Conservation (phyloP, 2,888 invertebrate species). For the Callyntrura sp. region DNA sequence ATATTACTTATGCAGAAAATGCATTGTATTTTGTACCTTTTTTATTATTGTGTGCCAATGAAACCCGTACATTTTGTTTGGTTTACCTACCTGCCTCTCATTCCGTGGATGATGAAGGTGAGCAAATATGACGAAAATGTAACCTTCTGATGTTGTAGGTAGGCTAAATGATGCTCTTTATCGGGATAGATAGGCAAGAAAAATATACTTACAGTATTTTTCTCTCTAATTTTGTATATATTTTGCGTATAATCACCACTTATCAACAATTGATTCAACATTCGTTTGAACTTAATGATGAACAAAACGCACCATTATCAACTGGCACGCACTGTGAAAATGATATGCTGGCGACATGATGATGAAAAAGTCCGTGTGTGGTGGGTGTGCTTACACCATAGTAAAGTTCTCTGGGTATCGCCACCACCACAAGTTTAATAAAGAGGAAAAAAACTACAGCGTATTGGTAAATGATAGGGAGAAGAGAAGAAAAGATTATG, state of each 20-base stretch:
- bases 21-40: too few species aligned
- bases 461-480: slow-evolving; percentile 24
- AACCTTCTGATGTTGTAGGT: background rate
- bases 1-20: too few species aligned
- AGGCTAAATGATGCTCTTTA: too few species aligned
- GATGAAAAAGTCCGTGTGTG: background rate
- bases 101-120: background rate
- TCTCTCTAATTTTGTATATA: background rate
- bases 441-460: background rate
- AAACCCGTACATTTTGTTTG: background rate
- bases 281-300: slow-evolving; percentile 53
- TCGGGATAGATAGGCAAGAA: background rate
- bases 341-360: background rate
- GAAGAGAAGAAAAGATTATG: slow-evolving; percentile 36
- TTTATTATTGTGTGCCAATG: too few species aligned
- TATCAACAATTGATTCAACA: slow-evolving; percentile 61
- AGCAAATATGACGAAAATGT: background rate
- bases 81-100: background rate
- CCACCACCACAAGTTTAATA: background rate
- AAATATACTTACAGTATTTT: background rate
- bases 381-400: background rate
- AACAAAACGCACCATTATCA: slow-evolving; percentile 19
- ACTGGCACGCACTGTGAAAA: background rate
- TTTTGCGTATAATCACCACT: slow-evolving; percentile 25
- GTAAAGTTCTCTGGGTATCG: background rate